These are phyloP conservation scores for Rhagium mordax DNA, from an alignment of 2,888 invertebrate genomes.

Conservation along the genomic window DNA sequence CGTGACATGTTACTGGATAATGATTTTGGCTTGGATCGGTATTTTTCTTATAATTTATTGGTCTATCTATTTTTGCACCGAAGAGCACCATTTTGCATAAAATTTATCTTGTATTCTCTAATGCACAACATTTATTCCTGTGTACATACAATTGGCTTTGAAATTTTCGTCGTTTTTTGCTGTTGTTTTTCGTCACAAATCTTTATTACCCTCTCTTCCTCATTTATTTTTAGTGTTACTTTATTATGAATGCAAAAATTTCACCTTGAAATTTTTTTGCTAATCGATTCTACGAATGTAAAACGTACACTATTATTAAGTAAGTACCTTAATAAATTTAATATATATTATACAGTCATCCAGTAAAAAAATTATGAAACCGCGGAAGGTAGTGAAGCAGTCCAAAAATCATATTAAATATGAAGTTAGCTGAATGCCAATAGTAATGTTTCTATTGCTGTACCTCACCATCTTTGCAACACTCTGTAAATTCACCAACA, in stretches of 20 bases:
- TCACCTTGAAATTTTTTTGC: not conserved
- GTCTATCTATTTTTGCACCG: conserved; percentile 59
- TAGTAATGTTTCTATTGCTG: too few relatives aligned
- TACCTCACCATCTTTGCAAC: too few relatives aligned
- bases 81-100: conserved; percentile 49
- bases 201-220: conserved; percentile 9
- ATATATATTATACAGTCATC: too few relatives aligned
- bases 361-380: too few relatives aligned
- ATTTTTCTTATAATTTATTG: conserved; percentile 67
- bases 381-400: too few relatives aligned
- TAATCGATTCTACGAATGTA: not conserved
- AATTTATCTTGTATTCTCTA: conserved; percentile 29
- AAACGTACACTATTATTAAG: too few relatives aligned
- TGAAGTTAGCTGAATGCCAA: too few relatives aligned
- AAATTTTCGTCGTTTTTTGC: conserved; percentile 28
- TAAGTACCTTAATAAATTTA: too few relatives aligned
- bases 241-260: conserved; percentile 16
- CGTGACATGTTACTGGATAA: conserved; percentile 70
- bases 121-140: conserved; percentile 46
- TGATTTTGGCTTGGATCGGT: conserved; percentile 68
- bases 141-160: conserved; percentile 39
- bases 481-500: too few relatives aligned
- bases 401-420: too few relatives aligned
- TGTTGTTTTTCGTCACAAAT: conserved; percentile 21
- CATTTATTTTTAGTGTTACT: conserved; percentile 11